Percentiles rank a stretch among this genome's conserved stretches.
Conservation (phyloP, 2,113 vertebrate genomes). For the Dasyornis broadbenti region DNA sequence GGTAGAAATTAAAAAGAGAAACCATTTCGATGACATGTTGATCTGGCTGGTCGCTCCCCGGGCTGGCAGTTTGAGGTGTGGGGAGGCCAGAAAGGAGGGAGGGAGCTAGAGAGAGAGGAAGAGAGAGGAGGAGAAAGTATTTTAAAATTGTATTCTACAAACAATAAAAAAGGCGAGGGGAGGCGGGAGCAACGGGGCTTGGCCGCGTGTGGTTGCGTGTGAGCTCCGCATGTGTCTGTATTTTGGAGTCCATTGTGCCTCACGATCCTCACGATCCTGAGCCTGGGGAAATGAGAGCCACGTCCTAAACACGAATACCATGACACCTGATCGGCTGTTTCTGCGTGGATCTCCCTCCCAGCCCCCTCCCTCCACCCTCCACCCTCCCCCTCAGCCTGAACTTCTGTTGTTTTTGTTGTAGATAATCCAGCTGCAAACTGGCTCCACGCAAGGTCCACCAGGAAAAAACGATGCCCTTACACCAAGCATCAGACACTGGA, state of each 20-base stretch:
- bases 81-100: background rate
- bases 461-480: slow-evolving; percentile 97
- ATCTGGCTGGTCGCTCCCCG: background rate
- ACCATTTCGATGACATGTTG: background rate
- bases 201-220: slow-evolving; percentile 20
- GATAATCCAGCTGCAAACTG: slow-evolving; percentile 96
- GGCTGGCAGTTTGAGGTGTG: background rate
- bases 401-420: slow-evolving; percentile 65
- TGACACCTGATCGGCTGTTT: background rate
- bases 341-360: background rate
- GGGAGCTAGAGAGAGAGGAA: background rate
- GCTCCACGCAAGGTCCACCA: slow-evolving; percentile 95
- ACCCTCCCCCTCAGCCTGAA: background rate
- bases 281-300: background rate
- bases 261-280: background rate
- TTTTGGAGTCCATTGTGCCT: slow-evolving; percentile 50
- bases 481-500: slow-evolving; percentile 97
- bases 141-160: slow-evolving; percentile 8
- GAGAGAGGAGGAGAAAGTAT: background rate
- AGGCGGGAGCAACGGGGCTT: background rate
- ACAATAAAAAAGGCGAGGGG: background rate
- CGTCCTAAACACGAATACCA: background rate
- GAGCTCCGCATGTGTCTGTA: slow-evolving; percentile 19
- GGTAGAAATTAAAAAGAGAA: background rate
- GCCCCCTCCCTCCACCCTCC: background rate